A percentile compares a stretch with the other conserved stretches of the same genome.
Conservation (phyloP, 2,113 vertebrate species). For the Trinectes maculatus region DNA sequence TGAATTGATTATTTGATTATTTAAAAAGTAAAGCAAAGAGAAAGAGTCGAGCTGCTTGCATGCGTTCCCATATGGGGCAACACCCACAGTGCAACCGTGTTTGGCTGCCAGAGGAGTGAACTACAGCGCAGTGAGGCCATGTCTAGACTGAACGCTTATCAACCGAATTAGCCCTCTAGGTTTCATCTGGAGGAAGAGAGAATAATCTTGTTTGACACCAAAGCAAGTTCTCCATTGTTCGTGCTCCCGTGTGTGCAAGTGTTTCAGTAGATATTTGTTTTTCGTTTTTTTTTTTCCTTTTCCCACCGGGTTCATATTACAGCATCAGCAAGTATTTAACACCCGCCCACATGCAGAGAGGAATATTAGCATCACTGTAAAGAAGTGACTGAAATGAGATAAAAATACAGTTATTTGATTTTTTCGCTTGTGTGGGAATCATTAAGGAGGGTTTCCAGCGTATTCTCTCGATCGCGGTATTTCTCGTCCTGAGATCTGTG, state of each 20-base stretch:
- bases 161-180: slow-evolving; percentile 45
- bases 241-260: background rate
- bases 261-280: background rate
- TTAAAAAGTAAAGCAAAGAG: too few species aligned
- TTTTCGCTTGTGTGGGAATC: slow-evolving; percentile 11
- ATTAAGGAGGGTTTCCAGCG: slow-evolving; percentile 11
- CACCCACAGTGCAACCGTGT: too few species aligned
- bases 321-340: slow-evolving; percentile 31
- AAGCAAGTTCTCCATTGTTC: slow-evolving; percentile 14
- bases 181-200: slow-evolving; percentile 42
- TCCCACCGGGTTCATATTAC: slow-evolving; percentile 21
- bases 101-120: slow-evolving; percentile 11
- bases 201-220: slow-evolving; percentile 56
- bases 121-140: slow-evolving; percentile 11
- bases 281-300: too few species aligned
- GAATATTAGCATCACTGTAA: slow-evolving; percentile 27
- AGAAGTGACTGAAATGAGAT: slow-evolving; percentile 37
- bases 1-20: too few species aligned
- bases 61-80: too few species aligned
- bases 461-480: slow-evolving; percentile 6
- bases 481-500: slow-evolving; percentile 45
- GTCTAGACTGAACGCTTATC: slow-evolving; percentile 62
- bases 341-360: slow-evolving; percentile 18
- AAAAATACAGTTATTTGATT: slow-evolving; percentile 37
- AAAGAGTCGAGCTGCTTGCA: background rate